A percentile compares a stretch with the other conserved stretches of the same genome.
Evolutionary conservation across 2,797 vertebrate genomes (phyloP).

Genomic region (Siniperca obscura): DNA sequence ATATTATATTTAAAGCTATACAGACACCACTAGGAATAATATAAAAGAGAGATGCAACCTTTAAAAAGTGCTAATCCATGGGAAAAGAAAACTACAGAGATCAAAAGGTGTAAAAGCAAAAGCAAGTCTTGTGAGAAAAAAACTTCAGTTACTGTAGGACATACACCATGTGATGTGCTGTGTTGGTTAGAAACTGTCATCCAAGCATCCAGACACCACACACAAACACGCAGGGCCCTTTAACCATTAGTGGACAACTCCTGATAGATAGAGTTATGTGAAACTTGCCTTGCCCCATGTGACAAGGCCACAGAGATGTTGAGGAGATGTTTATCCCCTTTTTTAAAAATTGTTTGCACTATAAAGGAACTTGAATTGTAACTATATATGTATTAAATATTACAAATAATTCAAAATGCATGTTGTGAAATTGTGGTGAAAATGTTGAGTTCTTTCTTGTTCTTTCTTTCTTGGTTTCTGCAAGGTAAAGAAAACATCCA

Average conservation of each 20-base stretch:
- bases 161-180: slow-evolving; percentile 8
- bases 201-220: slow-evolving; percentile 58
- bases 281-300: slow-evolving; percentile 27
- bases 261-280: slow-evolving; percentile 45
- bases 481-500: background rate
- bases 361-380: background rate
- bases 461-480: background rate
- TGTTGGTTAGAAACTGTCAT: slow-evolving; percentile 52
- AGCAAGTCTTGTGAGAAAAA: background rate
- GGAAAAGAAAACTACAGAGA: background rate
- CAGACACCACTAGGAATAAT: background rate
- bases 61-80: background rate
- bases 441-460: background rate
- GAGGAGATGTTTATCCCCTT: slow-evolving; percentile 26
- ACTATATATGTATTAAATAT: background rate
- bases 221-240: slow-evolving; percentile 31
- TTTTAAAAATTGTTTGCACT: background rate
- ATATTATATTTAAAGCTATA: background rate
- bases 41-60: background rate
- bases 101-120: slow-evolving; percentile 21
- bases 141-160: background rate
- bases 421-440: background rate
- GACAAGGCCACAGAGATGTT: slow-evolving; percentile 35
- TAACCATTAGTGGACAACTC: slow-evolving; percentile 46
- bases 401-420: background rate